Conservation (phyloP, 2,888 invertebrate species). For the Branchinecta sandiegonensis region DNA sequence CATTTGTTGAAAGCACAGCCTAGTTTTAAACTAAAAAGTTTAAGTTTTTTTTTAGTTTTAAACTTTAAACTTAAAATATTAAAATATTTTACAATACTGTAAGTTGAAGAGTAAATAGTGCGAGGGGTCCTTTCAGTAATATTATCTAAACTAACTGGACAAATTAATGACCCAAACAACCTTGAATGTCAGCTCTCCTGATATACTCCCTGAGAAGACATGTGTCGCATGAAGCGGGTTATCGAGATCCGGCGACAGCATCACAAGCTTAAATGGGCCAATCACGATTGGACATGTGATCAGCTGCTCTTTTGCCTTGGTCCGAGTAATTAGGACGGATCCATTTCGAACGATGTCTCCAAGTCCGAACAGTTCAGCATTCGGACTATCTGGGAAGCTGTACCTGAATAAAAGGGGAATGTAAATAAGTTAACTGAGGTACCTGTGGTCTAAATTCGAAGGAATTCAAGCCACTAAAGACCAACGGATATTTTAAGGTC, state of each 20-base stretch:
- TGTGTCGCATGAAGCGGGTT: not conserved
- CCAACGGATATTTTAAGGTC: no score
- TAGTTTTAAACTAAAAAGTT: no score
- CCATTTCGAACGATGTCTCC: not conserved
- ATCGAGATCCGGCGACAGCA: not conserved
- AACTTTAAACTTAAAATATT: no score
- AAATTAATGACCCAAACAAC: not conserved
- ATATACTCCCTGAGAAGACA: not conserved
- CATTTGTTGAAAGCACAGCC: no score
- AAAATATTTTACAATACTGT: no score
- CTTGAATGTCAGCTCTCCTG: not conserved
- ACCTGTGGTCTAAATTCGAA: no score
- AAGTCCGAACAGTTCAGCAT: not conserved
- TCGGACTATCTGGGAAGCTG: not conserved
- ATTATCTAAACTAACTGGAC: no score
- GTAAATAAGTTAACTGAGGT: no score
- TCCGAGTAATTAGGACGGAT: not conserved
- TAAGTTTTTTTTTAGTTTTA: no score
- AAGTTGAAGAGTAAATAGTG: no score
- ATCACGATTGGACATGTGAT: not conserved
- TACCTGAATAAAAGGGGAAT: not conserved
- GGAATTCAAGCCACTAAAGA: no score
- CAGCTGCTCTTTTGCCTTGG: not conserved
- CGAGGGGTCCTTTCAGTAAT: no score
- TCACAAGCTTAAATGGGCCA: not conserved